These are phyloP conservation scores for Batillaria attramentaria DNA, from an alignment of 1,140 invertebrate genomes.

Conservation along the genomic window DNA sequence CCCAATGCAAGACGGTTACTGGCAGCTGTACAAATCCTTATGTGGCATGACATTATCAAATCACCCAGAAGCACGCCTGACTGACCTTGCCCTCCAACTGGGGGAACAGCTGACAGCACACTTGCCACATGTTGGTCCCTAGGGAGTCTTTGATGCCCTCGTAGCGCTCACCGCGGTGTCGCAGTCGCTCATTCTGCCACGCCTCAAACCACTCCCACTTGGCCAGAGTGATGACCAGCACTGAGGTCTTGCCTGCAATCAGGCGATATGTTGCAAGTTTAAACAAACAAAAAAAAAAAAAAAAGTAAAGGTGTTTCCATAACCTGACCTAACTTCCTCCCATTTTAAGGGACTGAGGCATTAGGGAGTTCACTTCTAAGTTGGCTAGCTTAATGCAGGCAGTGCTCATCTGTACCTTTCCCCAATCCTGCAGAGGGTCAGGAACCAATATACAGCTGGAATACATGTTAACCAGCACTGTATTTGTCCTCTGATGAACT, in stretches of 20 bases:
- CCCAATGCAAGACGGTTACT: no score
- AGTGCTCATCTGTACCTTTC: background rate
- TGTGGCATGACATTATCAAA: background rate
- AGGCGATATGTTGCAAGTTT: background rate
- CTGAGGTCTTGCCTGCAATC: constrained; percentile 64
- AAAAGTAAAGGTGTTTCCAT: no score
- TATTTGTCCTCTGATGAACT: no score
- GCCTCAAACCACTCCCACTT: constrained; percentile 70
- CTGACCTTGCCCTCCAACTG: constrained; percentile 66
- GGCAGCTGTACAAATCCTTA: background rate
- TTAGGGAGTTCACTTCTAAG: no score
- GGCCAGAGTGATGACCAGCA: constrained; percentile 66
- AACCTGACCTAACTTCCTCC: no score
- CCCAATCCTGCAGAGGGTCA: background rate
- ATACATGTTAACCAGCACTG: no score
- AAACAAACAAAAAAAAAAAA: no score
- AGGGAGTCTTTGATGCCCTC: constrained; percentile 68
- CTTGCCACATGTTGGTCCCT: constrained; percentile 67
- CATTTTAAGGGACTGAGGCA: no score
- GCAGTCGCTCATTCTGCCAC: constrained; percentile 69
- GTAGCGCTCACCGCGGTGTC: constrained; percentile 71
- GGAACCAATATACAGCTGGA: no score
- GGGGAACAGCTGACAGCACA: constrained; percentile 67
- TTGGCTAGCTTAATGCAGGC: no score
- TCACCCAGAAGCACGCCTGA: background rate